Evolutionary conservation across 2,888 invertebrate genomes (phyloP), one percentile per base, ranked within the genome.

Genomic region (Malthinus seriepunctatus): DNA sequence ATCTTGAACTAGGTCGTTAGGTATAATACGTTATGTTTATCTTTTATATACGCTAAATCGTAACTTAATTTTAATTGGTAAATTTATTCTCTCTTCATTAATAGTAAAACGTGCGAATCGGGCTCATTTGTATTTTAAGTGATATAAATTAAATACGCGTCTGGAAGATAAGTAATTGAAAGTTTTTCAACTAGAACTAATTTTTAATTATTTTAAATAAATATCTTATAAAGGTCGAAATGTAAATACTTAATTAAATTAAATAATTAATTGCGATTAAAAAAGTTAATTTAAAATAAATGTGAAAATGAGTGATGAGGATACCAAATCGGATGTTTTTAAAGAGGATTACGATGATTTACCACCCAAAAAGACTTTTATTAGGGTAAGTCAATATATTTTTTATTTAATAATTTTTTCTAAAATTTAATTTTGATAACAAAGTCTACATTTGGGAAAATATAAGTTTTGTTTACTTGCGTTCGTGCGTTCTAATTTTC

Each of bases 291-390:
- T 32, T 32, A 32, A 51, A 51, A 8, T 10, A 23, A 35, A 14
- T 46, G 45, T 51, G 33, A 57, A 53, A 48, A 64, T 65, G 65
- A 51, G 62, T 48, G 65, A 63, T 50, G 50, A 23, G 23, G 23
- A 50, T 32, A 52, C 31, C 10, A 32, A 32, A 32, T 31, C 53
- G 9, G 57, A 62, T 42, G 38, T 60, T 34, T 44, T 64, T 38
- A 52, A 53, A 12, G 58, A 63, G 31, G 55, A 59, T 32, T 59
- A 54, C 35, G 63, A 63, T 42, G 65, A 64, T 49, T 47, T 61
- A n/a, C 65, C 63, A 10, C 23, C 23, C 23, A 66, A 56, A 52
- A 66, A 61, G 49, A 46, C 64, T 32, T 67, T 67, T 47, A 50
- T 66, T 44, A 60, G 67, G 58, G 67, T 67, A 52, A 66, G 67